Percentiles rank a stretch among this genome's conserved stretches.
Evolutionary conservation across 2,797 vertebrate species (phyloP).

Genomic region (Pelodytes ibericus): DNA sequence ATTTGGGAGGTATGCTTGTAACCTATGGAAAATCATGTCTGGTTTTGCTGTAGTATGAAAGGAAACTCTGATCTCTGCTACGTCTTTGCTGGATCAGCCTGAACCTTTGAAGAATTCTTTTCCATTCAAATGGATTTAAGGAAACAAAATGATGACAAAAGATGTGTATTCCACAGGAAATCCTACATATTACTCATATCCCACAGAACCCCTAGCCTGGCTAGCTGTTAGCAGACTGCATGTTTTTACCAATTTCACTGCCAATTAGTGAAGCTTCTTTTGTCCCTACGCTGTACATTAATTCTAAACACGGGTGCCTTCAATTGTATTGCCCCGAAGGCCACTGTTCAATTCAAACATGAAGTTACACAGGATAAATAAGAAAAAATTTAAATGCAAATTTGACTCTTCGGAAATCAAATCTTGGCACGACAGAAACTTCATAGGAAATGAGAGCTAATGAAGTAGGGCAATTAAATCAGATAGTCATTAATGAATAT

Average conservation of each 20-base stretch:
- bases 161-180: constrained; percentile 26
- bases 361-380: constrained; percentile 13
- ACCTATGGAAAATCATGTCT: neutral
- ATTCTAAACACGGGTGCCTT: constrained; percentile 10
- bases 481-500: constrained; percentile 6
- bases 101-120: neutral
- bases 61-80: neutral
- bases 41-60: neutral
- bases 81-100: neutral
- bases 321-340: neutral
- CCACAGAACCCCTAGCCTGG: neutral
- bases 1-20: no score
- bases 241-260: neutral
- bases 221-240: neutral
- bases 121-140: constrained; percentile 10
- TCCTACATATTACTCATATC: constrained; percentile 32
- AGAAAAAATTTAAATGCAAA: constrained; percentile 14
- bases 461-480: constrained; percentile 5
- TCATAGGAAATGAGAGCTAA: constrained; percentile 13
- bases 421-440: neutral
- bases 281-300: neutral
- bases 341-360: constrained; percentile 5
- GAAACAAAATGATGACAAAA: constrained; percentile 5
- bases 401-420: constrained; percentile 18
- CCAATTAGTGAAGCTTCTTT: constrained; percentile 7